phyloP scores from a whole-genome alignment of 53 echinoderm and acorn worm species.

The Echinarachnius parma region DNA sequence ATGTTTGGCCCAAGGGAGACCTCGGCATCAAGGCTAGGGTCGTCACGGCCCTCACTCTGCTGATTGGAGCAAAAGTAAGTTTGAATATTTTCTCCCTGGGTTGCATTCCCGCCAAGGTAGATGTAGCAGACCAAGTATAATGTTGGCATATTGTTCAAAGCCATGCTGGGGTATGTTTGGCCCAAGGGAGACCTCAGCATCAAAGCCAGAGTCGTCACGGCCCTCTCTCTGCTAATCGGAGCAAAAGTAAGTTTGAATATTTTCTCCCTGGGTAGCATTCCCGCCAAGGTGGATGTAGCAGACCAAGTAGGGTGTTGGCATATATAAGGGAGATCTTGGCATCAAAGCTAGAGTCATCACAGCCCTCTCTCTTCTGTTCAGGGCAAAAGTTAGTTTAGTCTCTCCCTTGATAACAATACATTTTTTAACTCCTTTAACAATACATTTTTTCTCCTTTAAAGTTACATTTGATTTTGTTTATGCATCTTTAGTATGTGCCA shows the following conservation, averaged over 20 bases:
- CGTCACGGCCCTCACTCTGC: constrained; percentile 67
- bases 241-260: constrained; percentile 83
- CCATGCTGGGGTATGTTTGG: constrained; percentile 84
- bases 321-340: constrained; percentile 74
- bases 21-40: constrained; percentile 81
- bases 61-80: constrained; percentile 86
- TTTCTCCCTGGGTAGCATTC: constrained; percentile 56
- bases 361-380: constrained; percentile 74
- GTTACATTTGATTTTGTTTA: too few species aligned
- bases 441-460: too few species aligned
- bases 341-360: constrained; percentile 81
- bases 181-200: constrained; percentile 78
- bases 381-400: constrained; percentile 92
- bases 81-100: neutral
- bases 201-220: constrained; percentile 64
- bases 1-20: constrained; percentile 95
- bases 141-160: constrained; percentile 77
- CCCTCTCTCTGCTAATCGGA: constrained; percentile 62
- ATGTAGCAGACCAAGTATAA: constrained; percentile 31
- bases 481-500: too few species aligned
- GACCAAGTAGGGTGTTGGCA: constrained; percentile 80
- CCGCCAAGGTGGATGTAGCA: constrained; percentile 57
- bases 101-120: constrained; percentile 45
- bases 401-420: too few species aligned
- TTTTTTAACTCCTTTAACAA: too few species aligned